Evolutionary conservation across 2,888 invertebrate genomes (phyloP).

Genomic region (Andrena hattorfiana): DNA sequence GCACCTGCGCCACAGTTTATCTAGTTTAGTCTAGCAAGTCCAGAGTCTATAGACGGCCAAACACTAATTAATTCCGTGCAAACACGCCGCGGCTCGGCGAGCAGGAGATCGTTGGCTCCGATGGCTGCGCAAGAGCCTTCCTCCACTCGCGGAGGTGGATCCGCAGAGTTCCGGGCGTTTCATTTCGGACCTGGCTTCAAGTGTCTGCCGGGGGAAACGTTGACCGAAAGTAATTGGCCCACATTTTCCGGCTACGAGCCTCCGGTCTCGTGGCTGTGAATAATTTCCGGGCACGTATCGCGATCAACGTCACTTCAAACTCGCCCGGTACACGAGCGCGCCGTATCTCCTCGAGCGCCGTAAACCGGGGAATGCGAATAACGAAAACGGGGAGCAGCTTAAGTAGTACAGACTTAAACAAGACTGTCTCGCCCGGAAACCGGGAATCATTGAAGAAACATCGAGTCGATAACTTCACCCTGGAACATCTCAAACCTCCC

Average conservation of each 20-base stretch:
- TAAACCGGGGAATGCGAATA: not conserved
- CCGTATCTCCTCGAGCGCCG: not conserved
- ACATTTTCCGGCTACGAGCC: conserved; percentile 42
- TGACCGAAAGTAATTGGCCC: conserved; percentile 62
- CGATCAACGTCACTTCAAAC: conserved; percentile 36
- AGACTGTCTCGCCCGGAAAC: not conserved
- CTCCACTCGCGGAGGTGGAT: conserved; percentile 36
- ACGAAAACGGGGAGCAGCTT: not conserved
- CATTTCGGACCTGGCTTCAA: conserved; percentile 49
- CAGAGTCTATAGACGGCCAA: conserved; percentile 78
- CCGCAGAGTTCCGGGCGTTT: conserved; percentile 39
- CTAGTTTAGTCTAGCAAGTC: conserved; percentile 76
- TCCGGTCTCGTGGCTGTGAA: conserved; percentile 28
- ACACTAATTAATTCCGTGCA: conserved; percentile 82
- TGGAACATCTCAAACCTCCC: too few relatives aligned
- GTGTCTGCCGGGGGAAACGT: conserved; percentile 50
- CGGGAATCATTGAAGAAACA: not conserved
- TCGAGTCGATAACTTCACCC: too few relatives aligned
- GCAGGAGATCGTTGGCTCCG: conserved; percentile 60
- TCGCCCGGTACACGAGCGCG: conserved; percentile 3
- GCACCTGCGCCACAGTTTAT: conserved; percentile 64
- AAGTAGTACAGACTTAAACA: not conserved
- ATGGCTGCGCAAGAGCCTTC: conserved; percentile 61
- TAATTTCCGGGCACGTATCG: conserved; percentile 48
- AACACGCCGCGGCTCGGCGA: conserved; percentile 71